Conservation (phyloP, 2,888 invertebrate genomes). For the Volucella bombylans region DNA sequence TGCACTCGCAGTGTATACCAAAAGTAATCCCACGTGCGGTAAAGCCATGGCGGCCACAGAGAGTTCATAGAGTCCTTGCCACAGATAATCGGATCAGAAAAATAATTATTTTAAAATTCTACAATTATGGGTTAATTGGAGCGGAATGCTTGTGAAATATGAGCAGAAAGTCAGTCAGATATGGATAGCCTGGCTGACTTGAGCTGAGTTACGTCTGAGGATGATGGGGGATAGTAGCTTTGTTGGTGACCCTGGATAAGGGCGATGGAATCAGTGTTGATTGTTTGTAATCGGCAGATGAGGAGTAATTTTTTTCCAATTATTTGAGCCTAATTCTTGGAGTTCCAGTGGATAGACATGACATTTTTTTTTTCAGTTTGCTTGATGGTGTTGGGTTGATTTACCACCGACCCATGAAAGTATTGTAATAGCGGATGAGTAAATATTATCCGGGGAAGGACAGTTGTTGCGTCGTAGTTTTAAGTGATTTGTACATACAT, state of each 20-base stretch:
- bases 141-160: slow-evolving; percentile 47
- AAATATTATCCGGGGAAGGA: slow-evolving; percentile 50
- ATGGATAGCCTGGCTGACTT: neutral
- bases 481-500: no score
- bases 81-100: slow-evolving; percentile 70
- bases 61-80: slow-evolving; percentile 52
- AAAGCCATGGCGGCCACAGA: neutral
- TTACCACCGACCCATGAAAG: slow-evolving; percentile 61
- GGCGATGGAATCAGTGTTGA: slow-evolving; percentile 22
- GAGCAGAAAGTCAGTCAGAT: slow-evolving; percentile 63
- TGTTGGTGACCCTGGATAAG: slow-evolving; percentile 42
- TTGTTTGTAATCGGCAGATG: slow-evolving; percentile 63
- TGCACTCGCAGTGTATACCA: neutral
- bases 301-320: slow-evolving; percentile 58
- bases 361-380: slow-evolving; percentile 65
- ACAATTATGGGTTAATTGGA: slow-evolving; percentile 72
- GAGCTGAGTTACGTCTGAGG: neutral
- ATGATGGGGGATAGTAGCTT: slow-evolving; percentile 5
- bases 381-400: slow-evolving; percentile 54
- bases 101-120: slow-evolving; percentile 71
- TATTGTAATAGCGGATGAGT: slow-evolving; percentile 46
- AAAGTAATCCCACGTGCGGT: slow-evolving; percentile 15
- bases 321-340: slow-evolving; percentile 39
- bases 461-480: neutral
- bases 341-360: slow-evolving; percentile 22